Conservation (phyloP, 1,140 invertebrate genomes). For the Schmidtea mediterranea region DNA sequence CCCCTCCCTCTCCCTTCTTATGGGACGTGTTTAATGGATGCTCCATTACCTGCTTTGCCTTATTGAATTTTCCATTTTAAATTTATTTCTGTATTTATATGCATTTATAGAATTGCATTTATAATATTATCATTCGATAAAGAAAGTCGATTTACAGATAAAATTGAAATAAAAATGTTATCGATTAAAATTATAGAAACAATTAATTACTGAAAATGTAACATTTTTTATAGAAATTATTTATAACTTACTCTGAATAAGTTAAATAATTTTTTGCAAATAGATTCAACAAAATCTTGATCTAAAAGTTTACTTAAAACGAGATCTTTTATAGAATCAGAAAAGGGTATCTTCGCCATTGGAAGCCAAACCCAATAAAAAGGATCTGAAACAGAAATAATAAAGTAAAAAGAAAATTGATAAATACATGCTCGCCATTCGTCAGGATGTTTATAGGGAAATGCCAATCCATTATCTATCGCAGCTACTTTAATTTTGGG, state of each 20-base stretch:
- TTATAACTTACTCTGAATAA: slow-evolving; percentile 46
- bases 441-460: slow-evolving; percentile 97
- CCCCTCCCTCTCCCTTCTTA: too few species aligned
- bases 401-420: not conserved
- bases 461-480: slow-evolving; percentile 94
- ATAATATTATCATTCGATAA: too few species aligned
- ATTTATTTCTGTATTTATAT: too few species aligned
- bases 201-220: too few species aligned
- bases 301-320: slow-evolving; percentile 51
- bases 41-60: too few species aligned
- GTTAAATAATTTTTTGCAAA: slow-evolving; percentile 76
- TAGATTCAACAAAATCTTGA: slow-evolving; percentile 60
- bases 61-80: too few species aligned
- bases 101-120: too few species aligned
- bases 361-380: slow-evolving; percentile 98
- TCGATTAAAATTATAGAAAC: too few species aligned
- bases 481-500: slow-evolving; percentile 51
- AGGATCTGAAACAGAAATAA: slow-evolving; percentile 38
- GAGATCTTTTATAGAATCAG: slow-evolving; percentile 55
- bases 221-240: too few species aligned
- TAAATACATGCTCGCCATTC: slow-evolving; percentile 61
- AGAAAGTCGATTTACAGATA: too few species aligned
- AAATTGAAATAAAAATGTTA: too few species aligned
- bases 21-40: too few species aligned
- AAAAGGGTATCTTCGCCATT: slow-evolving; percentile 79